A percentile compares a stretch with the other conserved stretches of the same genome.
Evolutionary conservation across 2,797 vertebrate genomes (phyloP).

Genomic region (Acanthornis magna): DNA sequence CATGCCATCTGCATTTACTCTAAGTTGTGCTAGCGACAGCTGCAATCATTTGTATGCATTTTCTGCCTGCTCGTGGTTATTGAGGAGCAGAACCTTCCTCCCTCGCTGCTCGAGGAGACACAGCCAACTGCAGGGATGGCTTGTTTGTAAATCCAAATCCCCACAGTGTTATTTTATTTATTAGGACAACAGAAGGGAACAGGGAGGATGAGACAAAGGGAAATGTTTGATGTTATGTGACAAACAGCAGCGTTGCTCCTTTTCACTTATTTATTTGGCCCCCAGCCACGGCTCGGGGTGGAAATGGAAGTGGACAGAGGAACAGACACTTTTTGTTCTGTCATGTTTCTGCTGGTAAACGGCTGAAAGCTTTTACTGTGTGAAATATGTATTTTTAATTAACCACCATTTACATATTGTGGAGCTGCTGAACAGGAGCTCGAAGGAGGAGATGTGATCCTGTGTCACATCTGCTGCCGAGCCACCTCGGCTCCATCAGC

Average conservation of each 20-base stretch:
- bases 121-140: constrained; percentile 65
- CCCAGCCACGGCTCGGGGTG: background rate
- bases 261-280: constrained; percentile 33
- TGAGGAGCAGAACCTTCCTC: constrained; percentile 68
- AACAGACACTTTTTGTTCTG: background rate
- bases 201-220: constrained; percentile 33
- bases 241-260: constrained; percentile 27
- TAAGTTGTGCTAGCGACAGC: constrained; percentile 73
- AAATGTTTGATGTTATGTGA: constrained; percentile 58
- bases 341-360: background rate
- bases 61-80: constrained; percentile 49
- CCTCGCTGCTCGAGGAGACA: constrained; percentile 31
- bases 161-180: constrained; percentile 72
- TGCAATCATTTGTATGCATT: constrained; percentile 75
- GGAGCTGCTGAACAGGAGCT: background rate
- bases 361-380: background rate
- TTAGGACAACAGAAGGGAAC: constrained; percentile 64
- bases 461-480: background rate
- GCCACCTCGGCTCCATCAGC: background rate
- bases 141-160: constrained; percentile 74
- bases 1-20: constrained; percentile 77
- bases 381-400: background rate
- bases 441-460: background rate
- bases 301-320: background rate
- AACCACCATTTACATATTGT: background rate